These are phyloP conservation scores for Vombatus ursinus DNA, from an alignment of 2,113 vertebrate species.

Conservation along the genomic window DNA sequence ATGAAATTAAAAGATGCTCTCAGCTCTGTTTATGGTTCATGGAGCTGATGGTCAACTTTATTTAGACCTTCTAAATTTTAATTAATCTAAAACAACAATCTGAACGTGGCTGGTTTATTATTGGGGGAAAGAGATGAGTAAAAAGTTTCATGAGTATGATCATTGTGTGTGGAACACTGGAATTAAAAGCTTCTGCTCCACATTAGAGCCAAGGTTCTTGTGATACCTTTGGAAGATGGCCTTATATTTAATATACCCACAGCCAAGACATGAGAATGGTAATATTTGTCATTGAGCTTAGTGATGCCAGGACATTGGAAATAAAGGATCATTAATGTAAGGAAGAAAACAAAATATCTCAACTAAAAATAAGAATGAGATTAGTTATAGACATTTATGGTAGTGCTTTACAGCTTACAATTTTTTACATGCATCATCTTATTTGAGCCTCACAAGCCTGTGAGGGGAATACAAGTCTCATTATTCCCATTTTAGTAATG, in stretches of 20 bases:
- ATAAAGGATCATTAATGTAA: slow-evolving; percentile 5
- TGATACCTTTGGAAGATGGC: neutral
- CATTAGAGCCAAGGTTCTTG: neutral
- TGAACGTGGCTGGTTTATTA: neutral
- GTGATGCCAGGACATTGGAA: neutral
- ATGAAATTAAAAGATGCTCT: neutral
- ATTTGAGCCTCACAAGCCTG: neutral
- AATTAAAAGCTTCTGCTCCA: neutral
- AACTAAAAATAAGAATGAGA: slow-evolving; percentile 20
- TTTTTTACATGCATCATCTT: neutral
- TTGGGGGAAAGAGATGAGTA: neutral
- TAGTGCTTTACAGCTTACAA: neutral
- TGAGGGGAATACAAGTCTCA: neutral
- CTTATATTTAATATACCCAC: neutral
- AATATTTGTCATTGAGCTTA: neutral
- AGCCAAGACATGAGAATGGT: neutral
- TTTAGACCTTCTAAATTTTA: slow-evolving; percentile 22
- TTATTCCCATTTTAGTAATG: neutral
- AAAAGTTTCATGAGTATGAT: neutral
- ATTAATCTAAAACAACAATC: neutral
- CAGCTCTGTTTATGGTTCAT: neutral
- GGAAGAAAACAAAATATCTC: neutral
- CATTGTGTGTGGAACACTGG: neutral
- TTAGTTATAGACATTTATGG: neutral
- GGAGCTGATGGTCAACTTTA: slow-evolving; percentile 7